Conservation (phyloP, 2,888 invertebrate genomes). For the Athetis lepigone region DNA sequence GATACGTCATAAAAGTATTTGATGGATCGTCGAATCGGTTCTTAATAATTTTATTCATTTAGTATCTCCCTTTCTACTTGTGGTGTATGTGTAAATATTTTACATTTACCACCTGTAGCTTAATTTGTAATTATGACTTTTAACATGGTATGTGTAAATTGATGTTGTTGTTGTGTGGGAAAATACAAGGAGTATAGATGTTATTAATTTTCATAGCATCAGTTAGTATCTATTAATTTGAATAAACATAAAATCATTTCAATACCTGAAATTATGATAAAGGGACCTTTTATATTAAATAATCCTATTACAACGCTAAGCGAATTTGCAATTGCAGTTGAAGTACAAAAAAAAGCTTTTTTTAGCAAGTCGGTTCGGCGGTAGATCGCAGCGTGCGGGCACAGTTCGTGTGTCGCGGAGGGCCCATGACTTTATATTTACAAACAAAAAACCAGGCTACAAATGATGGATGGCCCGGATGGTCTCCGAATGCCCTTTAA, state of each 20-base stretch:
- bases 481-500: too few relatives aligned
- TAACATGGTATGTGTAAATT: conserved; percentile 46
- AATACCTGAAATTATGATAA: not conserved
- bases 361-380: too few relatives aligned
- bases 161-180: conserved; percentile 18
- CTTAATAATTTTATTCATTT: conserved; percentile 43
- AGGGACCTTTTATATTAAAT: not conserved
- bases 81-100: conserved; percentile 38
- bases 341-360: too few relatives aligned
- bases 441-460: too few relatives aligned
- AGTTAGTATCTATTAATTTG: too few relatives aligned
- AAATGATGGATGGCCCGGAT: too few relatives aligned
- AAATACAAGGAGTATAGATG: conserved; percentile 34
- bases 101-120: conserved; percentile 54
- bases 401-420: too few relatives aligned
- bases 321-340: too few relatives aligned
- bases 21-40: conserved; percentile 37
- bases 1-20: conserved; percentile 32
- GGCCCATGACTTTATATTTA: too few relatives aligned
- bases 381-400: too few relatives aligned
- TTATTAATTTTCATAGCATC: not conserved
- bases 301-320: too few relatives aligned
- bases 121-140: conserved; percentile 53
- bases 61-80: conserved; percentile 32
- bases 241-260: too few relatives aligned